Base-by-base conservation (phyloP, 2,888 invertebrate genomes). In the Gnatocerus cornutus region DNA sequence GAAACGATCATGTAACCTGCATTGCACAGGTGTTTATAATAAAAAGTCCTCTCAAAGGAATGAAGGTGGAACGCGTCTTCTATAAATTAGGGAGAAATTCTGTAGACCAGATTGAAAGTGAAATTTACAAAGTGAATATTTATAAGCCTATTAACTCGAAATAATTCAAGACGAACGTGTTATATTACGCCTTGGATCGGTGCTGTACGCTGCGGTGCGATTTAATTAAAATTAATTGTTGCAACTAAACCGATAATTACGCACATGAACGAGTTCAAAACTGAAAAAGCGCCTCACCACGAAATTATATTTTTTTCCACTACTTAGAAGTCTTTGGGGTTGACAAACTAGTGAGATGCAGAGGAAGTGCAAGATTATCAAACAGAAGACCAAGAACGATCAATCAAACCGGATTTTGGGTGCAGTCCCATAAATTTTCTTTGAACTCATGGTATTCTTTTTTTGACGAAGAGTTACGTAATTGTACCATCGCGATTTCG, bases 61-160 rank as follows among this genome's bases (percentile, higher is more conserved):
- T 27, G n/a, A n/a, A n/a, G 21, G 6, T 13, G 45, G 33, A 52
- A 50, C 29, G n/a, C 12, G 13, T 30, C 12, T 33, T 9, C 30
- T 2, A 12, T 6, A 50, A 56, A 39, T 50, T 46, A 46, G 63
- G 63, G 53, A 43, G 63, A 39, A 50, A 62, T 50, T 62, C 50
- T 50, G 13, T 39, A 50, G 62, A 59, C 59, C 59, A 46, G 59
- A 59, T 59, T 33, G 61, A 63, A 63, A 74, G 71, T 64, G 71
- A 73, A 74, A 72, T 70, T 73, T 69, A 71, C 74, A 73, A 73
- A 73, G 74, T 68, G 74, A 74, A 74, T 74, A 74, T 74, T 72
- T 74, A 74, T 74, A 70, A 71, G 72, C 68, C 71, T 68, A 72
- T 74, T 69, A 69, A 71, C 69, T 65, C 53, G 74, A 68, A 70